These are phyloP conservation scores for Fulmarus glacialis DNA, from an alignment of 2,113 vertebrate genomes.

Conservation along the genomic window DNA sequence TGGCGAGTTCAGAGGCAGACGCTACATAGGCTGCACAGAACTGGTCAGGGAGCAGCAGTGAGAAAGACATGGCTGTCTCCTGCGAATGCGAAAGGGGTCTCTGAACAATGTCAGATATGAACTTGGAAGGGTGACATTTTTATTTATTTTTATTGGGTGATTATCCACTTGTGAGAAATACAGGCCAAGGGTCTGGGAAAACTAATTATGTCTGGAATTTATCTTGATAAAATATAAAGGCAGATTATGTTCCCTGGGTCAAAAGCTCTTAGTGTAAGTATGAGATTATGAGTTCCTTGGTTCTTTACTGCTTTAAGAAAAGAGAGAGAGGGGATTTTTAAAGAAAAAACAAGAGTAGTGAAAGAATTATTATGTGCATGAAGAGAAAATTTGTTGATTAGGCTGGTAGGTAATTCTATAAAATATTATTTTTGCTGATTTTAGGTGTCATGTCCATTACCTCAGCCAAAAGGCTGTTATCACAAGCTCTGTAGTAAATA, in stretches of 20 bases:
- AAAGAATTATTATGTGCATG: not conserved
- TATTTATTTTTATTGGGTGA: slow-evolving; percentile 38
- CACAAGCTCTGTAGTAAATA: not conserved
- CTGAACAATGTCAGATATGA: slow-evolving; percentile 1
- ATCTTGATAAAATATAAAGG: slow-evolving; percentile 48
- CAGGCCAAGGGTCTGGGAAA: slow-evolving; percentile 23
- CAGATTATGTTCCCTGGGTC: slow-evolving; percentile 16
- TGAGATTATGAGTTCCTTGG: not conserved
- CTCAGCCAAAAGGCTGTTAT: not conserved
- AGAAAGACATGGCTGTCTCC: not conserved
- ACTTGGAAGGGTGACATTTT: slow-evolving; percentile 13
- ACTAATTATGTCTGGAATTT: slow-evolving; percentile 38
- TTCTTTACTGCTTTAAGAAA: not conserved
- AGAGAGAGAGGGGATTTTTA: not conserved
- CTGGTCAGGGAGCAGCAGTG: not conserved
- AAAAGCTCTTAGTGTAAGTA: not conserved
- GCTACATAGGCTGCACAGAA: not conserved
- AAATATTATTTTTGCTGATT: not conserved
- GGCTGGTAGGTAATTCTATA: not conserved
- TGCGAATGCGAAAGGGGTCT: fast-evolving
- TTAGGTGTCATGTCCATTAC: not conserved
- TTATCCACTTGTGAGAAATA: slow-evolving; percentile 13
- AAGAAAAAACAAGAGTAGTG: not conserved
- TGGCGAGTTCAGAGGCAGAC: not conserved
- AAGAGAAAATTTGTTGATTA: not conserved